Base-by-base conservation (phyloP, 2,888 invertebrate species). In the Heterodera filipjevi region DNA sequence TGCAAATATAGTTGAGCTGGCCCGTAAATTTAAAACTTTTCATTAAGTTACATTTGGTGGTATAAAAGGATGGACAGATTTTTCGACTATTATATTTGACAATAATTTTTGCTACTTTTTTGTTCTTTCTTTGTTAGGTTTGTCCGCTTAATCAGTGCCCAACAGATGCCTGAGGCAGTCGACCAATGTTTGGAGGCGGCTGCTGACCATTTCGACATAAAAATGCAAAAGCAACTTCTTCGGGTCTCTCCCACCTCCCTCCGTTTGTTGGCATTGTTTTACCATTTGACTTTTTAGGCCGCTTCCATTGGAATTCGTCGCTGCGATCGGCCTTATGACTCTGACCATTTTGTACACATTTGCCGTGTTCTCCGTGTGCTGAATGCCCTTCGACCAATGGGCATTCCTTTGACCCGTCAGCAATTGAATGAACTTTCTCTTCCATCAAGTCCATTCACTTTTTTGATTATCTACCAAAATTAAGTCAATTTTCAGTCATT, bases 111-210 rank as follows among this genome's bases (percentile, higher is more conserved):
- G 27, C 22, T 10, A 46, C n/a, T 44, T 44, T 30, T 27, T n/a
- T 71, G 46, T 30, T 3, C 32, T 19, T 53, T 64, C n/a, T 33
- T 32, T 8, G 2, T 64, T 66, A 75, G 75, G 33, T 75, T 44
- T 64, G 59, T 75, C 32, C 75, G 75, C 30, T 75, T 66, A 32
- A 75, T 75, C 22, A 75, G 68, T 33, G 77, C 71, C 12, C 66
- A 75, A 12, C 39, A 77, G 12, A 68, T 84, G 66, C 33, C 27
- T 10, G 71, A 76, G 32, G 83, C 84, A 8, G 77, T 83, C 3
- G 77, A 81, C 32, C 73, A 83, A 66, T 83, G 83, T 71, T 71
- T 83, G 53, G 72, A 76, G 27, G 82, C 84, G 22, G 80, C 84
- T 1, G 82, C 82, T 10, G 70, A 82, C 49, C 80, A 78, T 66